phyloP scores from a whole-genome alignment of 2,888 invertebrate genomes.

The Chorisops tibialis region DNA sequence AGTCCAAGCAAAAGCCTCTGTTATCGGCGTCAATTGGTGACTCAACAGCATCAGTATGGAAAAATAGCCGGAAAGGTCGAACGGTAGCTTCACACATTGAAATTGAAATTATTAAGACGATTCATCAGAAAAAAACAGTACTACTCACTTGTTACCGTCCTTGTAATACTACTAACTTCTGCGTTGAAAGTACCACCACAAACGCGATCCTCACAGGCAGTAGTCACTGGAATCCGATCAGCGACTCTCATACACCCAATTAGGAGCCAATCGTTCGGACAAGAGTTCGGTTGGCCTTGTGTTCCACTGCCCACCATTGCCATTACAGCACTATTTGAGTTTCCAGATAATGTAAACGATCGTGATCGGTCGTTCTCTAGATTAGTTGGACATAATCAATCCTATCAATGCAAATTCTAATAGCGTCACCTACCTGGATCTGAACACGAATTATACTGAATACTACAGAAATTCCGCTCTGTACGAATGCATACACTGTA shows the following conservation, averaged over 20 bases:
- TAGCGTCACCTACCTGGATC: slow-evolving; percentile 57
- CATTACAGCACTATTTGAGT: slow-evolving; percentile 65
- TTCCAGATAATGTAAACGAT: slow-evolving; percentile 74
- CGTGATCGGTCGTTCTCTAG: slow-evolving; percentile 68
- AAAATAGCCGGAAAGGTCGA: slow-evolving; percentile 74
- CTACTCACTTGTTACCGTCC: slow-evolving; percentile 69
- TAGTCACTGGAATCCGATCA: slow-evolving; percentile 54
- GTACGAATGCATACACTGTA: slow-evolving; percentile 82
- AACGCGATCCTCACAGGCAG: slow-evolving; percentile 73
- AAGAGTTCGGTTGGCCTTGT: slow-evolving; percentile 64
- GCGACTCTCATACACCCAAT: slow-evolving; percentile 67
- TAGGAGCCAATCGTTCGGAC: slow-evolving; percentile 75
- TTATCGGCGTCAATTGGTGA: slow-evolving; percentile 72
- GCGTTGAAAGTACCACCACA: slow-evolving; percentile 78
- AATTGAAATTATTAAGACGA: neutral
- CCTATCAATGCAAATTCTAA: slow-evolving; percentile 14
- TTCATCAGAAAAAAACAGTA: neutral
- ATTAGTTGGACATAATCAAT: slow-evolving; percentile 34
- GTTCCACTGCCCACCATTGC: slow-evolving; percentile 68
- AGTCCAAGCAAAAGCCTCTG: slow-evolving; percentile 78
- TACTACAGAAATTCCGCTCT: slow-evolving; percentile 82
- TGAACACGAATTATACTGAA: slow-evolving; percentile 74
- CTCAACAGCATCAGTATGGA: slow-evolving; percentile 75
- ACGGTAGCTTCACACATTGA: slow-evolving; percentile 63
- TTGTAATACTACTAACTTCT: slow-evolving; percentile 65